phyloP scores from a whole-genome alignment of 2,113 vertebrate species.

The Poicephalus meyeri region DNA sequence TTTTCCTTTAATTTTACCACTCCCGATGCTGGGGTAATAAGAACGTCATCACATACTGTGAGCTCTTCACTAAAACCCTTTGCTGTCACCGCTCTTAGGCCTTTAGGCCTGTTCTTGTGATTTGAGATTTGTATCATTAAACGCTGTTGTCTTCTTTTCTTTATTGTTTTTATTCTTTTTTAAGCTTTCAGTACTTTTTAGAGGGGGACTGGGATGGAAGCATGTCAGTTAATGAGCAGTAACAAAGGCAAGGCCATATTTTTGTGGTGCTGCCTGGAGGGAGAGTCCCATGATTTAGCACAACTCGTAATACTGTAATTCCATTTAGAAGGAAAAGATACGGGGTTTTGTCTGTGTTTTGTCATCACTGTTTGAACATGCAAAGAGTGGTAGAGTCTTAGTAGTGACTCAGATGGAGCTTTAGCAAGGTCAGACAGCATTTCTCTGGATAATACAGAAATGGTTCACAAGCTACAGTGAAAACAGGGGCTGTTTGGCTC shows the following conservation, averaged over 20 bases:
- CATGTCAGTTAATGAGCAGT: not conserved
- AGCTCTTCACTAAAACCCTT: not conserved
- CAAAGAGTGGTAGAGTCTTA: not conserved
- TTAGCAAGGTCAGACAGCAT: not conserved
- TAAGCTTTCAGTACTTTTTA: not conserved
- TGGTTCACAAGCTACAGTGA: not conserved
- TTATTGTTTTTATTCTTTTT: not conserved
- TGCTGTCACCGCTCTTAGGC: not conserved
- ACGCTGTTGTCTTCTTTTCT: not conserved
- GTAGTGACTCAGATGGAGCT: not conserved
- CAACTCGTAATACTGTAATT: not conserved
- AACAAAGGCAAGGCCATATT: not conserved
- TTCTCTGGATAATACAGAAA: not conserved
- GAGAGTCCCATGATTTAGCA: not conserved
- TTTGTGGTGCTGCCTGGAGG: not conserved
- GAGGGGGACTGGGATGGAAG: not conserved
- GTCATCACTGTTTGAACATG: not conserved
- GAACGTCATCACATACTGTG: not conserved
- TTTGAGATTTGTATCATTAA: not conserved
- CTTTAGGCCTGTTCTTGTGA: not conserved
- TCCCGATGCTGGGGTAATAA: constrained; percentile 8
- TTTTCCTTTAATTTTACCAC: constrained; percentile 17
- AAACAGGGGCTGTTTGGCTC: not conserved
- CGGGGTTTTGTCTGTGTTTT: not conserved
- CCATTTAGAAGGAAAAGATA: not conserved